Conservation (phyloP, 2,888 invertebrate species). For the Leucophenga maculata region DNA sequence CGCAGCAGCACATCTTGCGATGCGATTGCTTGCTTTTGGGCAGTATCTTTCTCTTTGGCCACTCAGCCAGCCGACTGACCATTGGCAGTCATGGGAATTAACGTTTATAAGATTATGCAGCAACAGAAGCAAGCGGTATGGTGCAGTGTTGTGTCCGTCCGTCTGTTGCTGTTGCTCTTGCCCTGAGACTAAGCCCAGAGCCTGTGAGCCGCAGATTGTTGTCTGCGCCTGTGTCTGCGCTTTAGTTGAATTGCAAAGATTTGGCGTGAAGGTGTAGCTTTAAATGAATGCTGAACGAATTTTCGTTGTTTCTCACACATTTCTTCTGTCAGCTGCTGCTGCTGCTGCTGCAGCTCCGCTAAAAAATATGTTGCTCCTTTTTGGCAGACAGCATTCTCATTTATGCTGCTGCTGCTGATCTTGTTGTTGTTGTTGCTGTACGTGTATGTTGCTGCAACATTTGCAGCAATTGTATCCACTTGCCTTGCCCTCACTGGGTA, state of each 20-base stretch:
- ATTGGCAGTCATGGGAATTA: constrained; percentile 66
- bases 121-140: constrained; percentile 4
- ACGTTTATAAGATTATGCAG: constrained; percentile 52
- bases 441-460: constrained; percentile 32
- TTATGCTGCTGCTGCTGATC: background rate
- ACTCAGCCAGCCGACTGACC: constrained; percentile 15
- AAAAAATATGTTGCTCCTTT: constrained; percentile 8
- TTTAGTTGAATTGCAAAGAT: background rate
- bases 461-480: background rate
- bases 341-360: constrained; percentile 10
- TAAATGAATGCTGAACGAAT: constrained; percentile 35
- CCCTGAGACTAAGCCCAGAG: no score
- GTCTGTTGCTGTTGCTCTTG: no score
- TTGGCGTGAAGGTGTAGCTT: constrained; percentile 20
- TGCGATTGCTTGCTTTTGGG: background rate
- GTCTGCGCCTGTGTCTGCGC: background rate
- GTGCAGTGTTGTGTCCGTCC: no score
- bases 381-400: constrained; percentile 21
- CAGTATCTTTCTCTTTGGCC: background rate
- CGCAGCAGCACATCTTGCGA: background rate
- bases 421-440: background rate
- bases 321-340: constrained; percentile 14
- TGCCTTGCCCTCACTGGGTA: background rate
- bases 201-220: background rate
- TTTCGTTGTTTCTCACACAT: constrained; percentile 43